Evolutionary conservation across 2,888 invertebrate species (phyloP).

Genomic region (Tetrapedia diversipes): DNA sequence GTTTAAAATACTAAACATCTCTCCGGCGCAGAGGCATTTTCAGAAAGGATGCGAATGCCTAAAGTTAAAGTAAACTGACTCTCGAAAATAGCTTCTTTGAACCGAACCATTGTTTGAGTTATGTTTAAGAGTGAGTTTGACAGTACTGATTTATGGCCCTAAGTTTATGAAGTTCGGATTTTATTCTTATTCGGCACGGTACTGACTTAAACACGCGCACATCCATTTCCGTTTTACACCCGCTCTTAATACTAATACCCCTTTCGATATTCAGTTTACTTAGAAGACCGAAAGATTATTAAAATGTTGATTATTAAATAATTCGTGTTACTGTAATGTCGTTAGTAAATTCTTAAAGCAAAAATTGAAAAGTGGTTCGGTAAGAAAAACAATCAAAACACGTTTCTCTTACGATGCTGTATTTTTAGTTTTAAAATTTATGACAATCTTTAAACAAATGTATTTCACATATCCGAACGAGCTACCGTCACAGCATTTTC

Average conservation of each 20-base stretch:
- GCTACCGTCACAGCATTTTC: too few relatives aligned
- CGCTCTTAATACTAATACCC: too few relatives aligned
- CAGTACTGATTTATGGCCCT: slow-evolving; percentile 7
- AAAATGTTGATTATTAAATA: neutral
- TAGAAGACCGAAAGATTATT: too few relatives aligned
- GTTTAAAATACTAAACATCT: slow-evolving; percentile 26
- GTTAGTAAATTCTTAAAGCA: too few relatives aligned
- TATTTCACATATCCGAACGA: too few relatives aligned
- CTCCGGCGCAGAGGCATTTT: neutral
- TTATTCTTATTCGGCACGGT: neutral
- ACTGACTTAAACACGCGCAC: neutral
- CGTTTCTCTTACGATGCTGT: too few relatives aligned
- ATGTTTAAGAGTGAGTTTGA: slow-evolving; percentile 17
- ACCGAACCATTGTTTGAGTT: slow-evolving; percentile 29
- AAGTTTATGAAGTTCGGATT: slow-evolving; percentile 19
- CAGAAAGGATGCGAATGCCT: slow-evolving; percentile 15
- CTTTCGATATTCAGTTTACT: too few relatives aligned
- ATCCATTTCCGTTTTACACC: neutral
- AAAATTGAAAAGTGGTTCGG: too few relatives aligned
- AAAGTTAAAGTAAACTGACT: slow-evolving; percentile 1
- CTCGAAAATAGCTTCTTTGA: slow-evolving; percentile 44
- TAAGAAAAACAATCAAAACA: too few relatives aligned
- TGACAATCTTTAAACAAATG: too few relatives aligned
- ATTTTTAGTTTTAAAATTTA: too few relatives aligned
- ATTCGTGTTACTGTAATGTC: neutral